These are phyloP conservation scores for Agapornis roseicollis DNA, from an alignment of 2,113 vertebrate species.

Conservation along the genomic window DNA sequence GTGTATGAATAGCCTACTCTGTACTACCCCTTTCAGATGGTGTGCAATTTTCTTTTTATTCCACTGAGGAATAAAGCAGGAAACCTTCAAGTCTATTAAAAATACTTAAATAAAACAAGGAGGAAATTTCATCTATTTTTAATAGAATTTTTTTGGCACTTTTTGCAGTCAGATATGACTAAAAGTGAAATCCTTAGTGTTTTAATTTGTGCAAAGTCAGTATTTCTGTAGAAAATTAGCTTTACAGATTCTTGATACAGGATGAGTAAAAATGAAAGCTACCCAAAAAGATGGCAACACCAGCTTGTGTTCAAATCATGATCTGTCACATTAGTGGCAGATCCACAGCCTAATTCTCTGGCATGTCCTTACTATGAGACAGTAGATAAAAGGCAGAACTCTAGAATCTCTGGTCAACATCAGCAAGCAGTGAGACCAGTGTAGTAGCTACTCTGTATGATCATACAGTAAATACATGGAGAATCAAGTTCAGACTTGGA, in stretches of 20 bases:
- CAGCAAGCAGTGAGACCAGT: background rate
- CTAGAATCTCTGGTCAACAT: background rate
- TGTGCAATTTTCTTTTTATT: background rate
- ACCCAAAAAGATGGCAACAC: background rate
- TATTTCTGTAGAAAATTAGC: background rate
- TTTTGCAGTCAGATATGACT: background rate
- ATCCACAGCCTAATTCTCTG: background rate
- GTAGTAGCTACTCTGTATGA: background rate
- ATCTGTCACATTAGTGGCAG: background rate
- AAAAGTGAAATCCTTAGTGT: background rate
- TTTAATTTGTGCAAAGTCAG: background rate
- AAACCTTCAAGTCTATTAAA: background rate
- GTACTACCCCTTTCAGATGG: background rate
- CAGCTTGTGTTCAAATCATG: background rate
- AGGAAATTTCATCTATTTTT: background rate
- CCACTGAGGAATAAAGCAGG: background rate
- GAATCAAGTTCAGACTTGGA: background rate
- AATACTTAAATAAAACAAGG: background rate
- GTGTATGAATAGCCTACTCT: background rate
- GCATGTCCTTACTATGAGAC: background rate
- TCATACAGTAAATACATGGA: background rate
- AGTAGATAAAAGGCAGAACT: background rate
- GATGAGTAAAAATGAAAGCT: fast-evolving
- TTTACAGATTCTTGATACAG: background rate
- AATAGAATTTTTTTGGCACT: background rate